Percentiles rank a stretch among this genome's conserved stretches.
Evolutionary conservation across 2,113 vertebrate species (phyloP).

Genomic region (Melanerpes formicivorus): DNA sequence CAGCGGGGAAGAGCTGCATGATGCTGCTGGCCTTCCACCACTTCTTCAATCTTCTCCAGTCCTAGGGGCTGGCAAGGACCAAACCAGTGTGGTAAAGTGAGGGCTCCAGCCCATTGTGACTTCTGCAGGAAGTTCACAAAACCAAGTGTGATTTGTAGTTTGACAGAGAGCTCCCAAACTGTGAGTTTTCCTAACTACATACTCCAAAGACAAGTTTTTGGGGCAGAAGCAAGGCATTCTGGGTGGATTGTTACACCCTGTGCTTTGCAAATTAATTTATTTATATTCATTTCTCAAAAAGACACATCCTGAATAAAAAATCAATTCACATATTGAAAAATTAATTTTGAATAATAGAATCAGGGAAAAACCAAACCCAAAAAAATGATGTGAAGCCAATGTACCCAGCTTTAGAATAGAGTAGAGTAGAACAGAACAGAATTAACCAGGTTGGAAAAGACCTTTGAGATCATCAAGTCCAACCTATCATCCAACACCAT

Average conservation of each 20-base stretch:
- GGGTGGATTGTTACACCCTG: not conserved
- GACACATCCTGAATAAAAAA: slow-evolving; percentile 24
- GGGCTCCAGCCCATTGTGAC: not conserved
- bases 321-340: slow-evolving; percentile 15
- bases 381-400: no score
- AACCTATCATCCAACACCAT: no score
- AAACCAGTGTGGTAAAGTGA: not conserved
- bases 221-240: not conserved
- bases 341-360: not conserved
- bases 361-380: not conserved
- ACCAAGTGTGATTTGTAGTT: not conserved
- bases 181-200: not conserved
- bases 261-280: not conserved
- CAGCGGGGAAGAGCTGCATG: not conserved
- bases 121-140: not conserved
- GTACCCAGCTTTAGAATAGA: no score
- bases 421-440: no score
- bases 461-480: no score
- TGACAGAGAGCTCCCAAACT: not conserved
- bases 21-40: not conserved
- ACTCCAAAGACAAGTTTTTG: not conserved
- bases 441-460: no score
- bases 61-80: not conserved
- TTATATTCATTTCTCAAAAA: not conserved
- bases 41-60: not conserved